Conservation (phyloP, 2,888 invertebrate species). For the Conomelus anceps region DNA sequence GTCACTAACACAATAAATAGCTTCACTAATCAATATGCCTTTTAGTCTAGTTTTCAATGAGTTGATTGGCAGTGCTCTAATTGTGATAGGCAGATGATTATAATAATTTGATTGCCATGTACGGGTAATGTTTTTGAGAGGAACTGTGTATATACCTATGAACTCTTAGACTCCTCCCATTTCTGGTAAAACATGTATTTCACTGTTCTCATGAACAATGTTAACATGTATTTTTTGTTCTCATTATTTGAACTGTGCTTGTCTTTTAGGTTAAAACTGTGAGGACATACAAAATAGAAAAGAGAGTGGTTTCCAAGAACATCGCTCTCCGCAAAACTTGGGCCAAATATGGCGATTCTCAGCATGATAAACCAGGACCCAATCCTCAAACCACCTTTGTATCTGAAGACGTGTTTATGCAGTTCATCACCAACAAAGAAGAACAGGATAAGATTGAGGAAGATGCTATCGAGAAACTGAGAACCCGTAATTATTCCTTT, state of each 20-base stretch:
- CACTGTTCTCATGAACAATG: no score
- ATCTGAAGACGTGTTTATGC: constrained; percentile 94
- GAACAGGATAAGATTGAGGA: constrained; percentile 83
- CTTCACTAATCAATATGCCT: no score
- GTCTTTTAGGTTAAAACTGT: constrained; percentile 51
- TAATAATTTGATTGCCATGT: no score
- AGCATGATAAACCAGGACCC: constrained; percentile 89
- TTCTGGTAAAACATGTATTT: no score
- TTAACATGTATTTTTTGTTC: no score
- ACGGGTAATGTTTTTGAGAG: no score
- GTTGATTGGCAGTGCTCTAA: no score
- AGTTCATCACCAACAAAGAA: constrained; percentile 80
- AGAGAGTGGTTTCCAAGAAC: constrained; percentile 79
- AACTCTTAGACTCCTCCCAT: no score
- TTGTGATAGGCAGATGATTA: no score
- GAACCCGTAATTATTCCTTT: constrained; percentile 44
- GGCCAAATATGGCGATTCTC: constrained; percentile 92
- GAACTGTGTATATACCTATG: no score
- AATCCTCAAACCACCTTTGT: constrained; percentile 96
- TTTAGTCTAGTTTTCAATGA: no score
- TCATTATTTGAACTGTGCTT: background rate
- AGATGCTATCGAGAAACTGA: constrained; percentile 74
- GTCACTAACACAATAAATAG: no score
- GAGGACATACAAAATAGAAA: constrained; percentile 88
- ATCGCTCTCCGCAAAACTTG: constrained; percentile 91